Conservation (phyloP, 2,797 vertebrate species). For the Lerista edwardsae region DNA sequence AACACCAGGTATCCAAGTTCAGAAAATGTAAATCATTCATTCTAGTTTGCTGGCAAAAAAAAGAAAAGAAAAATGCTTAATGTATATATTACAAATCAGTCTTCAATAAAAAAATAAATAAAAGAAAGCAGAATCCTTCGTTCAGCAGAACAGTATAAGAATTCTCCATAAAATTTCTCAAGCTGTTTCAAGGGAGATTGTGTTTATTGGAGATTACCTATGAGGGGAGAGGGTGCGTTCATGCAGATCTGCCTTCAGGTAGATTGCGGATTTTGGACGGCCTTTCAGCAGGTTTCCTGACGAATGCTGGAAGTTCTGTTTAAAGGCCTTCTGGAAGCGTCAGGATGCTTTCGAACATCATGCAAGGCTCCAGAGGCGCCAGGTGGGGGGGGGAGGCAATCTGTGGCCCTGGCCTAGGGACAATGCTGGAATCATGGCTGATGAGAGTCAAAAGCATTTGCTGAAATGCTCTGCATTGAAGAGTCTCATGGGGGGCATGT, state of each 20-base stretch:
- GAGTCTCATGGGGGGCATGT: not conserved
- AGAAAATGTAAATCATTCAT: constrained; percentile 90
- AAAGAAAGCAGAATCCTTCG: not conserved
- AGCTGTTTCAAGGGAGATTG: not conserved
- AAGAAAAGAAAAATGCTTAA: constrained; percentile 66
- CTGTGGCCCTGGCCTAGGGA: no score
- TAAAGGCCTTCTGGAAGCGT: no score
- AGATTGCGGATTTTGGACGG: not conserved
- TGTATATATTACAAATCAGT: constrained; percentile 23
- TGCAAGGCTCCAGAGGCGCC: no score
- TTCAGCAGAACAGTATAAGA: constrained; percentile 6
- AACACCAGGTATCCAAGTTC: constrained; percentile 90
- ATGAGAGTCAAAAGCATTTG: not conserved
- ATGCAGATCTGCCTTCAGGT: not conserved
- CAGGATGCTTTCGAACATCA: no score
- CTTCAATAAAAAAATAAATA: constrained; percentile 29
- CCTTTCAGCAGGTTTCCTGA: no score
- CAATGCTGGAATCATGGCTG: constrained; percentile 18
- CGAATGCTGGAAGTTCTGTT: no score
- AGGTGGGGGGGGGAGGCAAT: no score
- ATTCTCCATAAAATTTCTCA: not conserved
- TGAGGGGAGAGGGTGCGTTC: not conserved
- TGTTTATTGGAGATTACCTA: not conserved
- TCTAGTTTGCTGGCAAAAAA: constrained; percentile 87
- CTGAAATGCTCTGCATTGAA: constrained; percentile 7